Evolutionary conservation across 2,797 vertebrate species (phyloP).

Genomic region (Myotis planiceps): DNA sequence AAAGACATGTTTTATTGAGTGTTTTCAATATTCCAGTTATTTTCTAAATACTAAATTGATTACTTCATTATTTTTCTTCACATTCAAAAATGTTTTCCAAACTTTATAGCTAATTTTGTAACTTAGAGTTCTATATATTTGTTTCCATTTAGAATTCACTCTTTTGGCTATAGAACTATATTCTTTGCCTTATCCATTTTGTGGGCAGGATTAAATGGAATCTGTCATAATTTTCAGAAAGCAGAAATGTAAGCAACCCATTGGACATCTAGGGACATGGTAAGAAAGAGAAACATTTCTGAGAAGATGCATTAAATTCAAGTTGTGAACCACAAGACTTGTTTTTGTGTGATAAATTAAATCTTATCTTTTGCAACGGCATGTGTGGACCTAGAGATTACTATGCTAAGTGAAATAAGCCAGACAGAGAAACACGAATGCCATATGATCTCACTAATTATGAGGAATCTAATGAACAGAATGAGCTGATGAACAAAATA

Average conservation of each 20-base stretch:
- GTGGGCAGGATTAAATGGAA: constrained; percentile 1
- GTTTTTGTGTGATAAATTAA: background rate
- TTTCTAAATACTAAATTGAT: background rate
- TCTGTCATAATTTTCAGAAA: constrained; percentile 21
- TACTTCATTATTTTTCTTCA: constrained; percentile 7
- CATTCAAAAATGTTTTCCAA: constrained; percentile 4
- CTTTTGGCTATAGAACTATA: background rate
- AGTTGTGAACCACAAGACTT: background rate
- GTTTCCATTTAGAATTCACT: constrained; percentile 27
- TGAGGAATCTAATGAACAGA: background rate
- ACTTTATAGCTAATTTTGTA: constrained; percentile 63
- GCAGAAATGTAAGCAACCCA: background rate
- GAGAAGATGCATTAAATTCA: constrained; percentile 20
- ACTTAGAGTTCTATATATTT: constrained; percentile 55
- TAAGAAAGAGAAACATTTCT: constrained; percentile 30
- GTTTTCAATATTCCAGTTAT: background rate
- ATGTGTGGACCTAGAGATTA: background rate
- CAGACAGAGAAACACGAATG: background rate
- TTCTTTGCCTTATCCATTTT: background rate
- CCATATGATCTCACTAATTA: background rate
- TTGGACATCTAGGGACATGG: constrained; percentile 8
- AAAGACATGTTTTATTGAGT: background rate
- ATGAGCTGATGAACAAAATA: background rate
- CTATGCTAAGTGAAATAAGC: background rate
- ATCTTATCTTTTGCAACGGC: background rate